phyloP scores from a whole-genome alignment of 2,797 vertebrate species.

The Muscicapa striata region DNA sequence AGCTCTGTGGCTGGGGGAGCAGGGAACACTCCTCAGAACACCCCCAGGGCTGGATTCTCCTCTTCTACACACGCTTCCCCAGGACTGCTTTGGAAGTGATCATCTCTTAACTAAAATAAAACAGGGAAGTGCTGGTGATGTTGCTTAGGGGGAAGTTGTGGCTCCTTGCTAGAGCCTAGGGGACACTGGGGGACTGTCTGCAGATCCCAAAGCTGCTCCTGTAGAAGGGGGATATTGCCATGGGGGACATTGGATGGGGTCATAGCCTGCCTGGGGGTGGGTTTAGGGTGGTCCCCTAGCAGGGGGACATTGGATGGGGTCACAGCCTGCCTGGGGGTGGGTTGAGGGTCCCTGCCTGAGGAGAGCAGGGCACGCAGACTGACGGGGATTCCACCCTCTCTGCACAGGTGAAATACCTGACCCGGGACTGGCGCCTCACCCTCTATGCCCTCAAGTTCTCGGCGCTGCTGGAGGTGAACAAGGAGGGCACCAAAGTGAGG shows the following conservation, averaged over 20 bases:
- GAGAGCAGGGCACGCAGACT: rapidly evolving
- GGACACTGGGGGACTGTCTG: background rate
- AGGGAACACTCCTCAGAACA: background rate
- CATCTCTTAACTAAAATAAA: rapidly evolving
- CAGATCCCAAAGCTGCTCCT: rapidly evolving
- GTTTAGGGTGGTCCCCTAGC: background rate
- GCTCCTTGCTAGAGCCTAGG: rapidly evolving
- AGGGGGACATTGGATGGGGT: background rate
- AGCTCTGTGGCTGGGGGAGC: background rate
- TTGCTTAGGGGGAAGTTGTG: rapidly evolving
- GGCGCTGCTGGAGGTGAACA: constrained; percentile 79
- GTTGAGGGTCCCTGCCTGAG: background rate
- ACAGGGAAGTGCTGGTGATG: background rate
- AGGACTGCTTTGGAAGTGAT: rapidly evolving
- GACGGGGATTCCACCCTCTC: background rate
- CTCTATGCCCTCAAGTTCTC: constrained; percentile 78
- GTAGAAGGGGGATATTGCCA: rapidly evolving
- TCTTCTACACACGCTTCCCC: rapidly evolving
- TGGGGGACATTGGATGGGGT: background rate
- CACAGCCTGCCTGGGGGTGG: background rate
- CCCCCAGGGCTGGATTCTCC: background rate
- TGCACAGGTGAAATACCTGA: constrained; percentile 80
- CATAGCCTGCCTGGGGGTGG: background rate
- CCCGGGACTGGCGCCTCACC: constrained; percentile 80
- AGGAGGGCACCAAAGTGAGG: constrained; percentile 83